Evolutionary conservation across 2,797 vertebrate species (phyloP), one percentile per base, ranked within the genome.

Genomic region (Hybognathus amarus): DNA sequence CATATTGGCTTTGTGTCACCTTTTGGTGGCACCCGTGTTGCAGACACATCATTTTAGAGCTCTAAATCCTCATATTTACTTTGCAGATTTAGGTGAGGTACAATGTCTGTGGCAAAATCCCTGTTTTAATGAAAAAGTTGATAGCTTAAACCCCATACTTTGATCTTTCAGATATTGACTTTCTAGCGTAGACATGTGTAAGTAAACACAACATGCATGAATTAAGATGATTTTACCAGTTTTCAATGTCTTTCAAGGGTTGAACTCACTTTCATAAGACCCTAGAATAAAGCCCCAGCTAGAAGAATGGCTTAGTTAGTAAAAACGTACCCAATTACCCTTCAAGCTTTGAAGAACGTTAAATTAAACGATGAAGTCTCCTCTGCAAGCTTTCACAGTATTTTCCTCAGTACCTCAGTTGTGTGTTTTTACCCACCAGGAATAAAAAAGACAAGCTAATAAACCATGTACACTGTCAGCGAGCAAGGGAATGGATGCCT

Each of bases 121-220:
- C 68, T 64, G 79, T 87, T 85, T 85, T 85, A 89, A 89, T 87
- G 83, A 88, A 82, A 89, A 87, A 87, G 85, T 74, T 73, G 83
- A 86, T 78, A 74, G 76, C 70, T 80, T 82, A 87, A 83, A 84
- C 77, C 82, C 52, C 75, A 66, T 77, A 74, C 84, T 87, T 86
- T 87, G 86, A 85, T 84, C 81, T 86, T 85, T 73, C 78, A 85
- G 81, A 86, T 87, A 87, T 89, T 88, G 87, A 89, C 87, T 85
- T 85, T 77, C 59, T 77, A 83, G 76, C 71, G 33, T 75, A 86
- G 87, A 90, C 86, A 87, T 77, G 80, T 89, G 85, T 87, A 85
- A 85, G 85, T 71, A 89, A 87, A 87, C 69, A 87, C 69, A 85
- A 82, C 61, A 77, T 80, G 80, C 76, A 71, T 70, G 80, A 89